phyloP scores from a whole-genome alignment of 2,888 invertebrate species.

The Pedicia rivosa region DNA sequence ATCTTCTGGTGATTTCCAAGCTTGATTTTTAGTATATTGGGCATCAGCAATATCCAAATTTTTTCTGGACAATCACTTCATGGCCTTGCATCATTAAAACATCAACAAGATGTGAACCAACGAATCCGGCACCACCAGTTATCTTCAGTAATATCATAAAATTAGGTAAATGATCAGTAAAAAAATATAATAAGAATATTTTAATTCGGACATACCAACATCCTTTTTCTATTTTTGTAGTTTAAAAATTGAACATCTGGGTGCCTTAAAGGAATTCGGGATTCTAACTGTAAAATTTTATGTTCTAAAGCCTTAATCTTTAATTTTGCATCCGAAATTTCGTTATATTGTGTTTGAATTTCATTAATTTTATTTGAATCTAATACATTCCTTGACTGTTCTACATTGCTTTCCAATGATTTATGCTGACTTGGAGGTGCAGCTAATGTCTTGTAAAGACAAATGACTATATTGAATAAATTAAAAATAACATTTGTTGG shows the following conservation, averaged over 20 bases:
- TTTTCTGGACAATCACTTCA: slow-evolving; percentile 80
- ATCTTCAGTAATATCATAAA: too few relatives aligned
- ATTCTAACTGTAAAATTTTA: slow-evolving; percentile 54
- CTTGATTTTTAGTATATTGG: slow-evolving; percentile 94
- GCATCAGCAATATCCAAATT: slow-evolving; percentile 72
- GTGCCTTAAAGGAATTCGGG: slow-evolving; percentile 63
- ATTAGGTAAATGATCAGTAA: too few relatives aligned
- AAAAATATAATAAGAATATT: slow-evolving; percentile 7
- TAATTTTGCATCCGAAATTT: neutral
- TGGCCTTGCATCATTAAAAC: slow-evolving; percentile 89
- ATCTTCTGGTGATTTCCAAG: slow-evolving; percentile 93
- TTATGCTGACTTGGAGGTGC: too few relatives aligned
- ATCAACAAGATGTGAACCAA: slow-evolving; percentile 97
- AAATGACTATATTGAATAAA: too few relatives aligned
- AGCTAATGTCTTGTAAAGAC: slow-evolving; percentile 13
- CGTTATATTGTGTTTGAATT: too few relatives aligned
- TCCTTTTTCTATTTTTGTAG: slow-evolving; percentile 81
- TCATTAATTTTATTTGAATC: too few relatives aligned
- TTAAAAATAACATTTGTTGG: too few relatives aligned
- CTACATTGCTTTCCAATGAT: too few relatives aligned
- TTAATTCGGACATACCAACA: slow-evolving; percentile 42
- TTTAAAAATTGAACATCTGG: slow-evolving; percentile 85
- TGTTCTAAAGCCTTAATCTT: slow-evolving; percentile 52
- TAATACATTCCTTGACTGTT: too few relatives aligned
- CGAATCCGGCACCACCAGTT: slow-evolving; percentile 95